Conservation (phyloP, 2,797 vertebrate genomes). For the Eidolon dupreanum region DNA sequence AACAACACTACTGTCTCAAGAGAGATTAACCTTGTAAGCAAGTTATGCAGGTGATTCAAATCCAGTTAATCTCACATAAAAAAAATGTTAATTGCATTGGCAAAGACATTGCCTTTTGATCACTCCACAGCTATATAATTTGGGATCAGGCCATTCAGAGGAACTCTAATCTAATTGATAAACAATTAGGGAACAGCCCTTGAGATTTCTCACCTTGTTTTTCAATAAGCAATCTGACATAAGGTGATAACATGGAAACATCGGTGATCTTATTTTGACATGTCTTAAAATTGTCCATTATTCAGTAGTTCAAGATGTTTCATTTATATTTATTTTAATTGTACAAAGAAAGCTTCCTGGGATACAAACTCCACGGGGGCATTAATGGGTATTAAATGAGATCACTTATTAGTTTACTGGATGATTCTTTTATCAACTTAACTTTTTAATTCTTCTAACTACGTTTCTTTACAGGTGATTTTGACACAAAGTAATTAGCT, state of each 20-base stretch:
- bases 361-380: neutral
- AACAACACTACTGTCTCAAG: constrained; percentile 73
- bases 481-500: neutral
- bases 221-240: constrained; percentile 68
- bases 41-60: constrained; percentile 87
- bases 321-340: constrained; percentile 23
- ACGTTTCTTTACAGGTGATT: neutral
- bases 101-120: constrained; percentile 83
- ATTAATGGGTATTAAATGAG: neutral
- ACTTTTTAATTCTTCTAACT: neutral
- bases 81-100: constrained; percentile 87
- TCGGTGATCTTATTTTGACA: constrained; percentile 40
- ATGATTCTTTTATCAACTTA: neutral
- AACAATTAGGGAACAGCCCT: constrained; percentile 69
- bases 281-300: constrained; percentile 41
- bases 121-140: constrained; percentile 83
- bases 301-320: constrained; percentile 3
- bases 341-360: neutral
- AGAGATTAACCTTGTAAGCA: constrained; percentile 85
- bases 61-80: constrained; percentile 84
- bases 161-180: constrained; percentile 77
- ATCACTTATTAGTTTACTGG: neutral
- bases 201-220: constrained; percentile 65
- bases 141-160: constrained; percentile 78
- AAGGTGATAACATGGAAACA: constrained; percentile 59